Conservation (phyloP, 2,888 invertebrate genomes). For the Ramazzottius varieornatus region DNA sequence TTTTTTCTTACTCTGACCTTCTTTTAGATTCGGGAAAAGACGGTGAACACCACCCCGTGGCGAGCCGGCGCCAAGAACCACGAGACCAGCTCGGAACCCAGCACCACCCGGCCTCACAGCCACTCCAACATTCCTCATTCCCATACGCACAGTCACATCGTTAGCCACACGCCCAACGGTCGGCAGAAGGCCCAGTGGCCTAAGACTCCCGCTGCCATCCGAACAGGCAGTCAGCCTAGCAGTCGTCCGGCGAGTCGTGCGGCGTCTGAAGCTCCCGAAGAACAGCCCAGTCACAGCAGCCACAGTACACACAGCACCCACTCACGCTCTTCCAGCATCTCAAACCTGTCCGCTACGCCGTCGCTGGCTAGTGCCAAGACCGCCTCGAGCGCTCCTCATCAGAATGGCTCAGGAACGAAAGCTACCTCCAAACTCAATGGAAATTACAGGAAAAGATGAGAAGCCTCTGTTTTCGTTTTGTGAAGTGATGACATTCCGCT, state of each 20-base stretch:
- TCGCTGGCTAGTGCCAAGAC: background rate
- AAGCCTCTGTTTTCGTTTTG: background rate
- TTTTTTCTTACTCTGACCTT: too few species aligned
- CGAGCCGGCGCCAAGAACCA: background rate
- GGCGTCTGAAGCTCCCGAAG: slow-evolving; percentile 39
- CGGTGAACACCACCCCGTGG: slow-evolving; percentile 16
- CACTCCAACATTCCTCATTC: background rate
- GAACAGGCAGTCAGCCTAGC: slow-evolving; percentile 19
- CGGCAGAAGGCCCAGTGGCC: slow-evolving; percentile 24
- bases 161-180: slow-evolving; percentile 18
- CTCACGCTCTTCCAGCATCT: slow-evolving; percentile 2
- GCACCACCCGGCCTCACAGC: background rate
- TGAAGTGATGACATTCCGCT: too few species aligned
- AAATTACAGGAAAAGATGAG: background rate
- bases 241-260: slow-evolving; percentile 67
- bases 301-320: background rate
- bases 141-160: background rate
- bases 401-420: too few species aligned
- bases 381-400: too few species aligned
- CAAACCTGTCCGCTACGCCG: background rate
- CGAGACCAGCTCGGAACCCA: background rate
- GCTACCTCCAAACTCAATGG: background rate
- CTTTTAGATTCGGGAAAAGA: slow-evolving; percentile 20
- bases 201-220: too few species aligned
- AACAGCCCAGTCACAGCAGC: slow-evolving; percentile 1